Evolutionary conservation across 2,113 vertebrate species (phyloP).

Genomic region (Rhabdomys dilectus): DNA sequence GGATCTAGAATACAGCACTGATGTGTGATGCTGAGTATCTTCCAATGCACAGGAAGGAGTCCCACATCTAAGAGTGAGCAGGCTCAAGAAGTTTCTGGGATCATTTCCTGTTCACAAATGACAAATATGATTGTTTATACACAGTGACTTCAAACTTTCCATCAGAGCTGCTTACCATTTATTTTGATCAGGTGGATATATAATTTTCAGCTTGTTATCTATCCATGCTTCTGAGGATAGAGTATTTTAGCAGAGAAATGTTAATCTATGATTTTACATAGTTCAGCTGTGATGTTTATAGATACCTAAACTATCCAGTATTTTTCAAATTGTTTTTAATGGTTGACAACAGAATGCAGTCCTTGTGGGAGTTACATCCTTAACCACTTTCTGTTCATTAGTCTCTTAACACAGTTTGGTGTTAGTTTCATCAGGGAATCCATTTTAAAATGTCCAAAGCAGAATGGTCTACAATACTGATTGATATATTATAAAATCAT

Average conservation of each 20-base stretch:
- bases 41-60: not conserved
- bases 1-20: not conserved
- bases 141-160: not conserved
- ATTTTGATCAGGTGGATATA: not conserved
- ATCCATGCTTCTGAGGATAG: not conserved
- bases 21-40: not conserved
- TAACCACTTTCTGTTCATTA: not conserved
- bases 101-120: not conserved
- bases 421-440: not conserved
- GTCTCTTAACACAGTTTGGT: not conserved
- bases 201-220: not conserved
- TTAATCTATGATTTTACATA: not conserved
- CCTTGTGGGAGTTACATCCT: not conserved
- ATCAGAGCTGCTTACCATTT: not conserved
- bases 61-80: not conserved
- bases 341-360: not conserved
- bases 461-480: not conserved
- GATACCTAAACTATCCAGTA: too few relatives aligned
- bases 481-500: not conserved
- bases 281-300: too few relatives aligned
- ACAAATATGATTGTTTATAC: not conserved
- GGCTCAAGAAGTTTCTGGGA: not conserved
- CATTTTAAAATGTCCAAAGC: not conserved
- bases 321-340: not conserved
- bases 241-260: not conserved